phyloP scores from a whole-genome alignment of 2,888 invertebrate species.

The Opisthograptis luteolata region DNA sequence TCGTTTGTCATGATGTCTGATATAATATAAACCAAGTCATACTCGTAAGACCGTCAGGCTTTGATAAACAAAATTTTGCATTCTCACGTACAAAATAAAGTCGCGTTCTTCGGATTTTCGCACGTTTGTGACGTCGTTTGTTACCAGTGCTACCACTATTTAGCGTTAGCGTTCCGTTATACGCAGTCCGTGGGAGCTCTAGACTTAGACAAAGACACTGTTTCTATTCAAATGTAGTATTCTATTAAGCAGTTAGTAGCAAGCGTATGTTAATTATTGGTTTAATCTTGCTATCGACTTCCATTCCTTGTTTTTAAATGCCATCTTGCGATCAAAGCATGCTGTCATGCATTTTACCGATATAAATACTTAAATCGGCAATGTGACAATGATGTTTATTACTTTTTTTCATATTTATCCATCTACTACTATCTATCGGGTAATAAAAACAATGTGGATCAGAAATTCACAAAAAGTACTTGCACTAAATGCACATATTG shows the following conservation, averaged over 20 bases:
- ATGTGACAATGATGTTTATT: no score
- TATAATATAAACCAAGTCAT: neutral
- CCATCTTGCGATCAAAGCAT: no score
- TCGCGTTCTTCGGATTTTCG: conserved; percentile 54
- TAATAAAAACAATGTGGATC: no score
- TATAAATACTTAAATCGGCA: no score
- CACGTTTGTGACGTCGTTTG: conserved; percentile 52
- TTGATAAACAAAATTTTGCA: conserved; percentile 19
- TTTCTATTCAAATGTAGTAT: conserved; percentile 54
- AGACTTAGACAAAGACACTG: conserved; percentile 68
- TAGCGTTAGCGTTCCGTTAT: conserved; percentile 68
- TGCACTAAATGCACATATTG: no score
- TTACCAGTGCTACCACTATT: conserved; percentile 44
- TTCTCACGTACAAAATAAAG: conserved; percentile 51
- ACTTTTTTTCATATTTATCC: no score
- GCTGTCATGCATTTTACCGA: no score
- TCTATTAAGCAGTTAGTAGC: conserved; percentile 30
- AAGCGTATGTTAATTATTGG: conserved; percentile 32
- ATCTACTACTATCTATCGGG: no score
- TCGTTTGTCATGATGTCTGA: no score
- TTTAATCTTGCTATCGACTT: neutral
- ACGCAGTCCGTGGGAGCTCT: conserved; percentile 69
- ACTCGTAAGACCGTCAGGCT: neutral
- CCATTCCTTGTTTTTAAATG: neutral
- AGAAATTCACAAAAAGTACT: no score